Evolutionary conservation across 2,113 vertebrate genomes (phyloP).

Genomic region (Campylomormyrus numenius): DNA sequence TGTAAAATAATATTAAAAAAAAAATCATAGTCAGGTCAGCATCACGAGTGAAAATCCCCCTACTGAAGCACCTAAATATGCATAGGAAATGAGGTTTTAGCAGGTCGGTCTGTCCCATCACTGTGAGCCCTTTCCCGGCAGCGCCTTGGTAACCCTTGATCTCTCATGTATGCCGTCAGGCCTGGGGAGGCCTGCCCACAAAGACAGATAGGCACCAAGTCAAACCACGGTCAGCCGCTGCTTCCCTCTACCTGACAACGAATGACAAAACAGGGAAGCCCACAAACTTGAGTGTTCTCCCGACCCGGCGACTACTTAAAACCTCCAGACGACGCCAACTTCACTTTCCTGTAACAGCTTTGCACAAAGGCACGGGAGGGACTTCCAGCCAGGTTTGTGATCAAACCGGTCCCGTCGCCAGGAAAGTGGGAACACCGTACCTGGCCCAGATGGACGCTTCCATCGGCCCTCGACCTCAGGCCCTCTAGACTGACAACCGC

Average conservation of each 20-base stretch:
- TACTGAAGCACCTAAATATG: constrained; percentile 57
- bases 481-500: not conserved
- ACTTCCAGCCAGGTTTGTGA: not conserved
- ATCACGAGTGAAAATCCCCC: constrained; percentile 56
- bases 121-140: constrained; percentile 54
- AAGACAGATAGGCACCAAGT: constrained; percentile 61
- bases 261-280: constrained; percentile 23
- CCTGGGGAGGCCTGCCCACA: constrained; percentile 63
- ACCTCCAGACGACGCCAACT: not conserved
- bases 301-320: not conserved
- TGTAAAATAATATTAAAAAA: constrained; percentile 30
- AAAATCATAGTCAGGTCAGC: constrained; percentile 47
- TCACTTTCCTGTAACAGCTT: not conserved
- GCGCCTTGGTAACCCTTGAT: constrained; percentile 76
- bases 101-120: constrained; percentile 52
- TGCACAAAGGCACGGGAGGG: not conserved
- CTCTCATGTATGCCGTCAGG: constrained; percentile 68
- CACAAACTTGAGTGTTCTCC: not conserved
- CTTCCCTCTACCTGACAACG: constrained; percentile 49
- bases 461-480: not conserved
- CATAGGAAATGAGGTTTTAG: constrained; percentile 70
- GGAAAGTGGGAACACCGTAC: not conserved
- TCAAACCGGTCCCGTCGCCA: not conserved
- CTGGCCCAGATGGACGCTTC: not conserved
- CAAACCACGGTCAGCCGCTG: constrained; percentile 57